Evolutionary conservation across 2,113 vertebrate genomes (phyloP), one percentile per base, ranked within the genome.

Genomic region (Piaya cayana): DNA sequence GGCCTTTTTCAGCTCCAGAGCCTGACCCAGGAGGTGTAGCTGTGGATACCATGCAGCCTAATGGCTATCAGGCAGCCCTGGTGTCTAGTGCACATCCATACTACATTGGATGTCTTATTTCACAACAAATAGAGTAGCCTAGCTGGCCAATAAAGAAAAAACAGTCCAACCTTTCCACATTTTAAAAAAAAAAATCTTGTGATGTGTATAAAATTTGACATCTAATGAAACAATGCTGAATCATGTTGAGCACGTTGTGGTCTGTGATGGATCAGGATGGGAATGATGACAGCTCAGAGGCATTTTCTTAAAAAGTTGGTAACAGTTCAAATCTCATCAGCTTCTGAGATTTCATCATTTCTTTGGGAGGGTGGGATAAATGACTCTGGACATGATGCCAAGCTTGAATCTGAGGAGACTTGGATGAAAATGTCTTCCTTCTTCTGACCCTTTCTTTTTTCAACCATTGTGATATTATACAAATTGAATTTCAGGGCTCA

Each of bases 341-440:
- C 82, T 96, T 95, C 85, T 95, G 92, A 90, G 79, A 60, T 78
- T 92, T 90, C 69, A 74, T 92, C 87, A 63, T 84, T 93, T 94
- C 85, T 90, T 95, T 63, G 58, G 56, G 76, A 88, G 90, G 52
- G 36, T 92, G 90, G 90, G 64, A 93, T 95, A 88, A 95, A 86
- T 55, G 82, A 74, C 75, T 93, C 43, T 88, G 80, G 93, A 94
- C 56, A 19, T 1, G 18, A 81, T 79, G 93, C 88, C 78, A 95
- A 78, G 62, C 75, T 77, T 90, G 59, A 90, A 74, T 93, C 80
- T 90, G 78, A 59, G 85, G 92, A 37, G 52, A 30, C 25, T 88
- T 80, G 68, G 63, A 70, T 80, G 59, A 90, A 93, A 95, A 77
- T 62, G 72, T 50, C 26, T 80, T 92, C 86, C 30, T 90, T 90